These are phyloP conservation scores for Phalloptychus januarius DNA, from an alignment of 2,797 vertebrate species.

Conservation along the genomic window DNA sequence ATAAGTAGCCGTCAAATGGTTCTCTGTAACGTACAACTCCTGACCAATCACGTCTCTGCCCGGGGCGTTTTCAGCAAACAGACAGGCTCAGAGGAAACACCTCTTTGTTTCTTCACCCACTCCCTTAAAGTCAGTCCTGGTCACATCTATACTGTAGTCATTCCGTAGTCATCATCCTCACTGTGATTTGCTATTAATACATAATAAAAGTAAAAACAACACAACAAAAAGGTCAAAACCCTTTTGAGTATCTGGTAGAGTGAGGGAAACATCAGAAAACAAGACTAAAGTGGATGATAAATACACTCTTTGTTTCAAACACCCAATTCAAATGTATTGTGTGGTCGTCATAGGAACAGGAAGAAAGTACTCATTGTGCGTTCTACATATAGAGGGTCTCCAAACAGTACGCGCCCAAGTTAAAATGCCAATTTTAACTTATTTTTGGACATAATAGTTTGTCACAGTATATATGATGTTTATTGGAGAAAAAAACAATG, in stretches of 20 bases:
- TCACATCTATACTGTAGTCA: slow-evolving; percentile 14
- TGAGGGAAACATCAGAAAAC: not conserved
- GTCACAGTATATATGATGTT: not conserved
- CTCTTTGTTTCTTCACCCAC: slow-evolving; percentile 45
- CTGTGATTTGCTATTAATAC: not conserved
- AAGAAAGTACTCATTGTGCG: slow-evolving; percentile 41
- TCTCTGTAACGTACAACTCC: slow-evolving; percentile 46
- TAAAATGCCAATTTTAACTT: not conserved
- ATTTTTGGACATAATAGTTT: not conserved
- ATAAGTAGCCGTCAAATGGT: slow-evolving; percentile 43
- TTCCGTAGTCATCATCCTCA: slow-evolving; percentile 5
- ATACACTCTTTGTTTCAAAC: slow-evolving; percentile 37
- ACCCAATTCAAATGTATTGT: slow-evolving; percentile 6
- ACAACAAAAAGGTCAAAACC: not conserved
- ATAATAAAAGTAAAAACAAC: not conserved
- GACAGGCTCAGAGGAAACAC: slow-evolving; percentile 50
- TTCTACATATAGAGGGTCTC: slow-evolving; percentile 1
- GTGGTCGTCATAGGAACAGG: slow-evolving; percentile 8
- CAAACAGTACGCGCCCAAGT: not conserved
- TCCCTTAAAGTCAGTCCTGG: slow-evolving; percentile 15
- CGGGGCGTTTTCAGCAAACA: slow-evolving; percentile 61
- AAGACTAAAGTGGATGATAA: slow-evolving; percentile 19
- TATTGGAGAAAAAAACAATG: not conserved
- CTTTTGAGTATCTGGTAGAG: not conserved
- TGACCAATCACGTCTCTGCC: slow-evolving; percentile 66